Conservation (phyloP, 2,113 vertebrate species). For the Syngnathus floridae region DNA sequence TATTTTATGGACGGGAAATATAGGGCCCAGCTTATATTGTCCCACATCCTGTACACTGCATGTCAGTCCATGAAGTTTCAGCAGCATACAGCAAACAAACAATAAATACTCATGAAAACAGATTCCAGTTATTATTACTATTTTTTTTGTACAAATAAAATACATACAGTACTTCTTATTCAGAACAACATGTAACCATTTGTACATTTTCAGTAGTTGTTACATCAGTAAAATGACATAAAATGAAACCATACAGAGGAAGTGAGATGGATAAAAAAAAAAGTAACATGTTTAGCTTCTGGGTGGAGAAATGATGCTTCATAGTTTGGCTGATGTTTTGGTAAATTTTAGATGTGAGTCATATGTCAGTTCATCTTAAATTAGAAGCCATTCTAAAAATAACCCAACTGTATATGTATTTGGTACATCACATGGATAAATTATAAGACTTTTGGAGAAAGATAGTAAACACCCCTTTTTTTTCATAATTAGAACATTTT, state of each 20-base stretch:
- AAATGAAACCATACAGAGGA: slow-evolving; percentile 31
- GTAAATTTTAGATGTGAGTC: not conserved
- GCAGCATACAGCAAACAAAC: slow-evolving; percentile 30
- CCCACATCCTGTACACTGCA: slow-evolving; percentile 32
- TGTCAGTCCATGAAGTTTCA: slow-evolving; percentile 31
- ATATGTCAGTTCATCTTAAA: not conserved
- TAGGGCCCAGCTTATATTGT: slow-evolving; percentile 8
- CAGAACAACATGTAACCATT: slow-evolving; percentile 41
- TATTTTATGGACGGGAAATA: slow-evolving; percentile 22
- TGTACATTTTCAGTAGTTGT: slow-evolving; percentile 58
- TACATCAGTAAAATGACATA: slow-evolving; percentile 34
- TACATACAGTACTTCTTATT: slow-evolving; percentile 47
- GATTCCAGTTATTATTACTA: slow-evolving; percentile 27
- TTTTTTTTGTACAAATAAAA: slow-evolving; percentile 49
- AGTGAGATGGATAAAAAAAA: slow-evolving; percentile 15
- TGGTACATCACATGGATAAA: not conserved
- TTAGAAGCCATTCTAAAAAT: not conserved
- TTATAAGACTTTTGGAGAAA: not conserved
- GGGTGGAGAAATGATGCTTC: not conserved
- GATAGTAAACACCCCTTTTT: too few species aligned
- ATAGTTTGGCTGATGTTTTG: not conserved
- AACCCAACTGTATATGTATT: not conserved
- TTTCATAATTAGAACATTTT: not conserved
- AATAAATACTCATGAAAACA: slow-evolving; percentile 59
- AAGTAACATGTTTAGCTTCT: not conserved